These are phyloP conservation scores for Zaprionus lachaisei DNA, from an alignment of 1,140 invertebrate genomes.

Conservation along the genomic window DNA sequence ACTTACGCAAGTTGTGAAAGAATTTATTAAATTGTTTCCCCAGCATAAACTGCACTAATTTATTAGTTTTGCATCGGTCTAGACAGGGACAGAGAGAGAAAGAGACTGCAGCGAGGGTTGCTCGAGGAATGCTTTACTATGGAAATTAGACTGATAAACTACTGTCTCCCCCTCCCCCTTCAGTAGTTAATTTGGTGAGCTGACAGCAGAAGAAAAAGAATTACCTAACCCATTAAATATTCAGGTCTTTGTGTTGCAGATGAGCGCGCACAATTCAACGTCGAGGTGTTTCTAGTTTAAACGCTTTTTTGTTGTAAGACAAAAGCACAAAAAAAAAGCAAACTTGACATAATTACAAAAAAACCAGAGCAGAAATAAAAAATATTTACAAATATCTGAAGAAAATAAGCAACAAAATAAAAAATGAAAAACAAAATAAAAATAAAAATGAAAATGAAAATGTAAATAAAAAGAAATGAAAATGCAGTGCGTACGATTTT, in stretches of 20 bases:
- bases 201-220: constrained; percentile 6
- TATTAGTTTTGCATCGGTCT: constrained; percentile 50
- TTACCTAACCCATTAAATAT: constrained; percentile 37
- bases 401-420: background rate
- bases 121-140: constrained; percentile 24
- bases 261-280: constrained; percentile 18
- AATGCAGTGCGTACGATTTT: constrained; percentile 76
- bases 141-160: constrained; percentile 34
- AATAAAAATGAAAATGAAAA: background rate
- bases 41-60: constrained; percentile 65
- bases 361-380: constrained; percentile 48
- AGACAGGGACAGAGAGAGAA: background rate
- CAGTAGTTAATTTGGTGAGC: background rate
- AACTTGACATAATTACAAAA: constrained; percentile 79
- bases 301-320: constrained; percentile 49
- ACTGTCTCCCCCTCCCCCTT: background rate
- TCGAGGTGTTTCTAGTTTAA: constrained; percentile 24
- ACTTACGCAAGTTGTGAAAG: constrained; percentile 44
- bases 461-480: constrained; percentile 45
- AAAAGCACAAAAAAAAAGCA: constrained; percentile 64
- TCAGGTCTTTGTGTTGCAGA: constrained; percentile 37
- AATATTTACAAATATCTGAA: constrained; percentile 39
- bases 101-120: constrained; percentile 2
- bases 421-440: background rate
- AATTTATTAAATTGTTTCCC: constrained; percentile 70